Evolutionary conservation across 2,113 vertebrate genomes (phyloP).

Genomic region (Pleuronectes platessa): DNA sequence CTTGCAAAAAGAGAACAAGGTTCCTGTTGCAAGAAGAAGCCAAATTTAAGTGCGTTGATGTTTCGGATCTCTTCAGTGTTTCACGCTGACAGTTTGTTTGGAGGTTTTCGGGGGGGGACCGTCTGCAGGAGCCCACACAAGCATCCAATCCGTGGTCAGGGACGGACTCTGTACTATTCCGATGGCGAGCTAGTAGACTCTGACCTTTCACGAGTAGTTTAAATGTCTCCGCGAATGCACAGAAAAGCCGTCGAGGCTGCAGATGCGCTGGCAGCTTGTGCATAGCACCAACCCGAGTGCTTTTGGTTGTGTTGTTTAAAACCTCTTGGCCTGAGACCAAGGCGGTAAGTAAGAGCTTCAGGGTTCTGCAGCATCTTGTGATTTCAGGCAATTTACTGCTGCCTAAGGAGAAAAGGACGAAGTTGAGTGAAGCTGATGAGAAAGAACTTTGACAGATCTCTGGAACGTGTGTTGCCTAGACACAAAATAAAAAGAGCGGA

Average conservation of each 20-base stretch:
- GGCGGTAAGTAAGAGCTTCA: conserved; percentile 25
- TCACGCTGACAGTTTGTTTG: neutral
- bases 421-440: conserved; percentile 23
- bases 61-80: neutral
- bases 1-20: conserved; percentile 8
- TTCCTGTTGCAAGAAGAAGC: conserved; percentile 21
- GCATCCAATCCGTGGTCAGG: conserved; percentile 5
- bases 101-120: neutral
- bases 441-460: conserved; percentile 56
- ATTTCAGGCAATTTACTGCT: conserved; percentile 29
- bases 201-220: conserved; percentile 64
- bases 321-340: conserved; percentile 43
- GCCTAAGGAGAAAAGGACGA: conserved; percentile 8
- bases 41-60: conserved; percentile 61
- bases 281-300: conserved; percentile 6
- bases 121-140: conserved; percentile 15
- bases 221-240: conserved; percentile 58
- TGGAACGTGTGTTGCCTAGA: conserved; percentile 36
- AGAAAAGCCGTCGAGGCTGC: conserved; percentile 33
- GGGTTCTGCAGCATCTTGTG: conserved; percentile 27
- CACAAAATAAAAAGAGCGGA: conserved; percentile 52
- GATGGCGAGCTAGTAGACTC: conserved; percentile 11
- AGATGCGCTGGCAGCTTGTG: conserved; percentile 32
- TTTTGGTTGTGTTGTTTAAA: conserved; percentile 37
- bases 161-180: conserved; percentile 41